Evolutionary conservation across 1,140 invertebrate genomes (phyloP), one percentile per base, ranked within the genome.

Genomic region (Delia radicum): DNA sequence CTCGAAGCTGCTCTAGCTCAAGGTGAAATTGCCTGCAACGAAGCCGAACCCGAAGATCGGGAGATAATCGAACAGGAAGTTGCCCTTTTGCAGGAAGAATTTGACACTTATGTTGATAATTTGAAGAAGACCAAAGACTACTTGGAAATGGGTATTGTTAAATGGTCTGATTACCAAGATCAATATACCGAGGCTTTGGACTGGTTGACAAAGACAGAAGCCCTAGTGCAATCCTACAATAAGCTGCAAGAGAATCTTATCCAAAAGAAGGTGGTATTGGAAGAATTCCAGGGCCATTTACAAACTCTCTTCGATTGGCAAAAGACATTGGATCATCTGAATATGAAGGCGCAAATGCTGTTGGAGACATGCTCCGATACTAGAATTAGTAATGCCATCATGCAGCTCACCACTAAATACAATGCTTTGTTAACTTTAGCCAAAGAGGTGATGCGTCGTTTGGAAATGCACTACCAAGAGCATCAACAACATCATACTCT

Each of bases 131-230:
- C 93, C 0, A 96, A 97, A 87, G 90, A 90, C 76, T 88, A 95
- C 27, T 89, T 98, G 5, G 96, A 98, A 88, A 89, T 92, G 75
- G 95, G 94, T 77, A 95, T 98, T 81, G 94, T 96, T 0, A 96
- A 96, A 87, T 98, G 96, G 96, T 95, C 94, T 18, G 95, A 98
- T 87, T 98, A 97, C 82, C 95, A 98, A 87, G 95, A 97, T 84
- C 95, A 97, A 80, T 96, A 96, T 81, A 92, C 92, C 80, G 94
- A 96, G 88, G 95, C 95, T 65, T 88, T 93, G 73, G 92, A 95
- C 79, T 97, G 95, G 95, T 88, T 98, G 61, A 92, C 90, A 26
- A 93, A 95, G 87, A 96, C 94, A 78, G 96, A 98, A 87, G 90
- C 91, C 55, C 81, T 94, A 73, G 93, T 98, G 15, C 94, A 97